A percentile compares a stretch with the other conserved stretches of the same genome.
phyloP scores from a whole-genome alignment of 2,113 vertebrate genomes.

The Rynchops niger region DNA sequence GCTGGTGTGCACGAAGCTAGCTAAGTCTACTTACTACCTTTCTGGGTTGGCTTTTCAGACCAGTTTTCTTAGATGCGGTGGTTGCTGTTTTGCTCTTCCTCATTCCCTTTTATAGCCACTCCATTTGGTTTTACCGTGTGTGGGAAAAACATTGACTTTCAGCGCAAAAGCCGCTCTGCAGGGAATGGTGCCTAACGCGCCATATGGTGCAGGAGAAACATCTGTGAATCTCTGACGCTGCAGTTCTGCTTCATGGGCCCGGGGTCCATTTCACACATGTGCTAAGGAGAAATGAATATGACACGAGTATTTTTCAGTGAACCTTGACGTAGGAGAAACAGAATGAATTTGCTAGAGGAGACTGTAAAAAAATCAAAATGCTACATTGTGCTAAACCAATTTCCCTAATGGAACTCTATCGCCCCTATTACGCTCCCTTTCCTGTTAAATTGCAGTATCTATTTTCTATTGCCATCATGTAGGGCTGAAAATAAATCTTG shows the following conservation, averaged over 20 bases:
- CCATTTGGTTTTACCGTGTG: slow-evolving; percentile 36
- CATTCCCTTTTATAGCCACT: slow-evolving; percentile 19
- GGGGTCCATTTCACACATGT: background rate
- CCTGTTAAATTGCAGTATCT: background rate
- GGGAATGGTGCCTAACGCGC: background rate
- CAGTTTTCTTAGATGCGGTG: background rate
- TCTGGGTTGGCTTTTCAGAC: background rate
- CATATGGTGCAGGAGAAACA: slow-evolving; percentile 49
- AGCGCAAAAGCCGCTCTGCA: background rate
- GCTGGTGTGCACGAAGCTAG: accelerated
- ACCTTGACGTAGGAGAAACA: background rate
- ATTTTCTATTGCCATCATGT: slow-evolving; percentile 4
- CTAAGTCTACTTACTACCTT: background rate
- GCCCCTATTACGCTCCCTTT: background rate
- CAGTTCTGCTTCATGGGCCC: background rate
- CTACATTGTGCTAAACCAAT: background rate
- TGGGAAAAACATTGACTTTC: slow-evolving; percentile 47
- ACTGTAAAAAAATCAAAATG: background rate
- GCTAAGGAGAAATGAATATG: background rate
- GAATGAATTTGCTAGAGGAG: background rate
- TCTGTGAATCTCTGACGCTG: slow-evolving; percentile 51
- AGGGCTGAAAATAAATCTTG: slow-evolving; percentile 5
- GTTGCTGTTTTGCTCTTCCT: background rate
- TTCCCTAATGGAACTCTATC: background rate
- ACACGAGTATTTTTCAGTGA: background rate